These are phyloP conservation scores for Phyllotreta cruciferae DNA, from an alignment of 2,888 invertebrate species.

Conservation along the genomic window DNA sequence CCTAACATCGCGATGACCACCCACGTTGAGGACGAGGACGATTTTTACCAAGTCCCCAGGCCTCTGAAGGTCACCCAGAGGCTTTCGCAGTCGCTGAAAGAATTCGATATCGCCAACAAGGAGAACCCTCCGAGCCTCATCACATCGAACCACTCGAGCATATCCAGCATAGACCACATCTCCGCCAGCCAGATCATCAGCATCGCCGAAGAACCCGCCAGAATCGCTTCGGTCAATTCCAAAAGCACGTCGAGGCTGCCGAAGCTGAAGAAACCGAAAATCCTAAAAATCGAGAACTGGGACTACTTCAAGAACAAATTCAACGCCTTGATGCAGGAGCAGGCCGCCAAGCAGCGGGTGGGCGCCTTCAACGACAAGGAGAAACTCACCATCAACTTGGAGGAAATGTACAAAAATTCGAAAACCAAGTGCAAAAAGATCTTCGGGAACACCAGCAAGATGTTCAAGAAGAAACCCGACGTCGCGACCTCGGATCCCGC, in stretches of 20 bases:
- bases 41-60: conserved; percentile 57
- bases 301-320: conserved; percentile 54
- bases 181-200: conserved; percentile 54
- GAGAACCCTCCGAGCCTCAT: conserved; percentile 33
- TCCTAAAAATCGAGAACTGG: conserved; percentile 52
- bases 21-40: conserved; percentile 46
- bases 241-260: conserved; percentile 49
- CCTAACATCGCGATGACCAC: conserved; percentile 51
- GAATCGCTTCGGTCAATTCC: conserved; percentile 50
- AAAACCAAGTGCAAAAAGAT: conserved; percentile 57
- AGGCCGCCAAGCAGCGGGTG: conserved; percentile 56
- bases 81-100: conserved; percentile 55
- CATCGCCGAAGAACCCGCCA: conserved; percentile 33
- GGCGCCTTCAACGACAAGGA: conserved; percentile 56
- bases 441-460: conserved; percentile 54
- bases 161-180: conserved; percentile 57
- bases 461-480: conserved; percentile 49
- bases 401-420: conserved; percentile 58
- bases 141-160: conserved; percentile 52
- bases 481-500: conserved; percentile 46
- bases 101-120: conserved; percentile 53
- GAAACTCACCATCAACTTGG: conserved; percentile 53
- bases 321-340: conserved; percentile 54
- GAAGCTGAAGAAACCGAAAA: conserved; percentile 48
- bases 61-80: conserved; percentile 49